These are phyloP conservation scores for Eurosta solidaginis DNA, from an alignment of 1,140 invertebrate species.

Conservation along the genomic window DNA sequence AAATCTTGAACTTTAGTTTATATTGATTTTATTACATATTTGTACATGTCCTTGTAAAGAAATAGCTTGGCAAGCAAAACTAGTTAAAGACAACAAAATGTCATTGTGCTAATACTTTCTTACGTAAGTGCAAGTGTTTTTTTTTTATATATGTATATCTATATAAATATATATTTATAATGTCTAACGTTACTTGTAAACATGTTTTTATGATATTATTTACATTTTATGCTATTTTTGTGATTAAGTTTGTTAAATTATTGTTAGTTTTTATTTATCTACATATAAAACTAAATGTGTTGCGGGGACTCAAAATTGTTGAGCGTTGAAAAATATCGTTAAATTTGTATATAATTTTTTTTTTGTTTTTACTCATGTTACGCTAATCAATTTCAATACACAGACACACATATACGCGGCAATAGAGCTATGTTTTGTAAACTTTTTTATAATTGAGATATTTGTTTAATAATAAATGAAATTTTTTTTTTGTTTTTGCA, in stretches of 20 bases:
- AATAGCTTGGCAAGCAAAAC: too few relatives aligned
- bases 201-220: neutral
- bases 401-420: constrained; percentile 60
- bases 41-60: too few relatives aligned
- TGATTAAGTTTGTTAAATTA: neutral
- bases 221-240: neutral
- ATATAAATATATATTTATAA: too few relatives aligned
- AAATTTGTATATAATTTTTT: too few relatives aligned
- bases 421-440: constrained; percentile 54
- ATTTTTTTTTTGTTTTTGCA: neutral
- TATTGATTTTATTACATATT: too few relatives aligned
- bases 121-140: constrained; percentile 16
- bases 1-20: too few relatives aligned
- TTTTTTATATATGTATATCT: neutral
- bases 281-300: neutral
- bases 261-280: neutral
- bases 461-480: constrained; percentile 1
- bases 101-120: constrained; percentile 1
- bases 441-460: constrained; percentile 36
- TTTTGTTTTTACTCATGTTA: neutral
- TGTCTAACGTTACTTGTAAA: too few relatives aligned
- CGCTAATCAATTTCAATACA: constrained; percentile 34
- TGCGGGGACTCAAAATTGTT: neutral
- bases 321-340: neutral
- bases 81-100: constrained; percentile 5